Base-by-base conservation (phyloP, 1,140 invertebrate genomes). In the Venustaconcha ellipsiformis region DNA sequence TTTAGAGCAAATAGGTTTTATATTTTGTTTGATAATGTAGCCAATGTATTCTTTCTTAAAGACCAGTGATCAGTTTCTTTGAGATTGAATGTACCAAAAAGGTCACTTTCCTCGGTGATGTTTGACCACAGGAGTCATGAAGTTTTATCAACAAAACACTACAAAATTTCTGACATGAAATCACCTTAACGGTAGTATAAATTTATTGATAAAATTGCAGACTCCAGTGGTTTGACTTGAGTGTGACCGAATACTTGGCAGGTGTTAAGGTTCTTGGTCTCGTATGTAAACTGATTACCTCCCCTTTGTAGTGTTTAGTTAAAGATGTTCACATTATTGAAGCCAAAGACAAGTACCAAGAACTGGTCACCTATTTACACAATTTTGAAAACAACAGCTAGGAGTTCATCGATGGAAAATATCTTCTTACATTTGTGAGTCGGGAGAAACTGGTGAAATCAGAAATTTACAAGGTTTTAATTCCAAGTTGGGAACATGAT, bases 401-500 rank as follows among this genome's bases (percentile, higher is more conserved):
- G 59, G 14, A 65, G 14, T 17, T 74, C 67, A n/a, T 48, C 60
- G 56, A 59, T 67, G n/a, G 72, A 26, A 67, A 67, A 20, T 11
- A 72, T 57, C 6, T 65, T 17, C 26, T 65, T 65, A 5, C n/a
- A 20, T 72, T 55, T 72, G 70, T 72, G 3, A 20, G 65, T 20
- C 3, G 13, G 3, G 70, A 12, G n/a, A 72, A 65, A 72, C 23
- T 72, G 18, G 20, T 4, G 3, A 60, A 8, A 4, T 70, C 69
- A 13, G 13, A 48, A 48, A 26, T 65, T 56, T 64, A 65, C 14
- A 15, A 23, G 0, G 8, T 20, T 65, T 57, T 72, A 18, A 65
- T 48, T n/a, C 57, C n/a, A 26, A 48, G 65, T 12, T 72, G 70
- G 70, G 62, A 72, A 65, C 70, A 72, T 72, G 70, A 72, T 65